Percentiles rank a stretch among this genome's conserved stretches.
Conservation (phyloP, 2,113 vertebrate species). For the Eulemur rufifrons region DNA sequence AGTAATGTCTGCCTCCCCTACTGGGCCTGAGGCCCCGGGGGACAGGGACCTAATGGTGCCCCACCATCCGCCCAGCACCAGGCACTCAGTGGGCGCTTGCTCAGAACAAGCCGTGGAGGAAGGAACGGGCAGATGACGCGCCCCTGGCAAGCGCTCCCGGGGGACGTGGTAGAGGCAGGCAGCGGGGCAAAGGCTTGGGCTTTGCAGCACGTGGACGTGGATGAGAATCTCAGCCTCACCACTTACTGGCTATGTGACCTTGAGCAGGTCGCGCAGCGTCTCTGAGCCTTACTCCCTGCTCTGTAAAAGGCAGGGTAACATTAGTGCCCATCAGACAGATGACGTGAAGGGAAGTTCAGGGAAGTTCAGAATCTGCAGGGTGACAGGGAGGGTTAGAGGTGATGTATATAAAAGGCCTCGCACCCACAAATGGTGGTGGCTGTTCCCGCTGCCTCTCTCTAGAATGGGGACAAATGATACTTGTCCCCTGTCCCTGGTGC, state of each 20-base stretch:
- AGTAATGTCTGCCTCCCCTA: background rate
- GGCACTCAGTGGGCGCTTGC: background rate
- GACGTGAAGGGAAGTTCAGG: background rate
- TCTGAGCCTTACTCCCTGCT: background rate
- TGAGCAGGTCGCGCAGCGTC: background rate
- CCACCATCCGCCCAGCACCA: background rate
- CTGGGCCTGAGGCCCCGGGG: fast-evolving
- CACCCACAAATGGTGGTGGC: fast-evolving
- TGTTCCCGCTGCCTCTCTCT: background rate
- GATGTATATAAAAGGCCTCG: background rate
- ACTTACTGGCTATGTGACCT: background rate
- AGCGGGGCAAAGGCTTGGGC: fast-evolving
- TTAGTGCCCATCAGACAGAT: background rate
- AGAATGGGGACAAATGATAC: background rate
- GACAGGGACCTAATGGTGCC: background rate
- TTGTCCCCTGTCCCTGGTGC: background rate
- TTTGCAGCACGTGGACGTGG: background rate
- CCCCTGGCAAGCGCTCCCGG: background rate
- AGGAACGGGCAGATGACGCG: fast-evolving
- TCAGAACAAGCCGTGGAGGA: fast-evolving
- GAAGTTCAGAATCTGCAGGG: background rate
- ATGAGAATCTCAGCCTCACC: background rate
- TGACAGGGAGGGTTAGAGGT: background rate
- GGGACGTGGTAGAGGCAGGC: fast-evolving
- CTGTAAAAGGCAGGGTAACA: background rate